phyloP scores from a whole-genome alignment of 2,797 vertebrate genomes.

The Sorex maritimensis region DNA sequence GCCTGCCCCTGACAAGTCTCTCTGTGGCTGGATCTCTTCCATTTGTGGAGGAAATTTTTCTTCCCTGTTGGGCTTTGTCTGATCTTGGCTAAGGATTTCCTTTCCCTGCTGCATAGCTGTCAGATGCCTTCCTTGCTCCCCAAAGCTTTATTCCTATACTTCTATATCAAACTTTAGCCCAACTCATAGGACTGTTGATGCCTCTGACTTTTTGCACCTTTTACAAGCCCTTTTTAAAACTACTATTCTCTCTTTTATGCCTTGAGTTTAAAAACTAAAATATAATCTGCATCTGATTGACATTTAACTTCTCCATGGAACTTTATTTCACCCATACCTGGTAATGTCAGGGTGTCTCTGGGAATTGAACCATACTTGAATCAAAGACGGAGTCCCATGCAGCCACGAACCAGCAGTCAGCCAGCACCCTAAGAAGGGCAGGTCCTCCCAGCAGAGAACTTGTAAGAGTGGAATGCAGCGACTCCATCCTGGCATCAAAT shows the following conservation, averaged over 20 bases:
- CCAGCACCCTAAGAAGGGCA: neutral
- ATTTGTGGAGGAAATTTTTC: neutral
- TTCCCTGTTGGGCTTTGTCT: neutral
- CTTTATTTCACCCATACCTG: neutral
- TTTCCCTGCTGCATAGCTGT: neutral
- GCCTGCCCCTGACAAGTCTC: neutral
- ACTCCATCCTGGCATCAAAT: neutral
- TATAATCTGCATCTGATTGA: neutral
- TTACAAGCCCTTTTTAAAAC: neutral
- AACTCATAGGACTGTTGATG: neutral
- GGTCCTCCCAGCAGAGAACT: neutral
- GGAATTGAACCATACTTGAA: slow-evolving; percentile 33
- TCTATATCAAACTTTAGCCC: neutral
- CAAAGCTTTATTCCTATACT: neutral
- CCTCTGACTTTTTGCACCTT: neutral
- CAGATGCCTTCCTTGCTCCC: neutral
- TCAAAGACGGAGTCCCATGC: neutral
- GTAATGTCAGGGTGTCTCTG: neutral
- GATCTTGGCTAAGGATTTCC: neutral
- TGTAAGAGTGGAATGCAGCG: neutral
- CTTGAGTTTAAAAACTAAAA: neutral
- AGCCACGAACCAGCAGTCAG: too few species aligned
- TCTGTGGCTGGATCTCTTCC: neutral
- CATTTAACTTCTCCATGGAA: slow-evolving; percentile 2
- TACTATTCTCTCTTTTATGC: neutral